A percentile compares a stretch with the other conserved stretches of the same genome.
Evolutionary conservation across 2,888 invertebrate genomes (phyloP).

Genomic region (Aphidoletes aphidimyza): DNA sequence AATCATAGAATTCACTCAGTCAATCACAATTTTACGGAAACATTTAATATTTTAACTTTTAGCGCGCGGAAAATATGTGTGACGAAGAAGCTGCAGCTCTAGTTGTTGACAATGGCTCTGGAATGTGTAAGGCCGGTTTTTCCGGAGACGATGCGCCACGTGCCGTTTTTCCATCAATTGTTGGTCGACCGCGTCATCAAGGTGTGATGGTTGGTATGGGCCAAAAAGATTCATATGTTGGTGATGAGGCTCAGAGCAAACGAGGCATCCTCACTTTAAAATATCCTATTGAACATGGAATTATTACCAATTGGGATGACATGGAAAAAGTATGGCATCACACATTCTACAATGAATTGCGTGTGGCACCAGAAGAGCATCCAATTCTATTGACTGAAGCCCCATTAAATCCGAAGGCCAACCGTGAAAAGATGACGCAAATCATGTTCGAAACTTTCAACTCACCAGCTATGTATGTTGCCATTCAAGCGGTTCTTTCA

Average conservation of each 20-base stretch:
- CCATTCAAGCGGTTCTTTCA: slow-evolving; percentile 93
- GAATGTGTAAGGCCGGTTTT: slow-evolving; percentile 95
- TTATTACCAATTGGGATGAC: slow-evolving; percentile 98
- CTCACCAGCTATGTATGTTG: slow-evolving; percentile 94
- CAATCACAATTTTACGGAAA: too few relatives aligned
- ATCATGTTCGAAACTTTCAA: slow-evolving; percentile 95
- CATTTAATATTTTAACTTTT: too few relatives aligned
- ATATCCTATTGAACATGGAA: slow-evolving; percentile 97
- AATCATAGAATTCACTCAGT: too few relatives aligned
- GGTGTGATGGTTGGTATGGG: slow-evolving; percentile 97
- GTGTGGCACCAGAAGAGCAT: slow-evolving; percentile 94
- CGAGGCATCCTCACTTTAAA: slow-evolving; percentile 94
- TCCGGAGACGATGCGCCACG: slow-evolving; percentile 90
- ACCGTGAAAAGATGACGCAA: slow-evolving; percentile 91
- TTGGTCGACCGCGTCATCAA: slow-evolving; percentile 89
- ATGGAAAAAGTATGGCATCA: slow-evolving; percentile 99
- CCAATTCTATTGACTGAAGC: slow-evolving; percentile 89
- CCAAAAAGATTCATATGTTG: slow-evolving; percentile 92
- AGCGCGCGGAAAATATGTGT: slow-evolving; percentile 78
- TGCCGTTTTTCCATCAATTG: slow-evolving; percentile 90
- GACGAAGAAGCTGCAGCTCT: slow-evolving; percentile 96
- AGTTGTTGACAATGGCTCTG: slow-evolving; percentile 91
- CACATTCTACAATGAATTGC: slow-evolving; percentile 98
- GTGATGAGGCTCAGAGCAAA: slow-evolving; percentile 88
- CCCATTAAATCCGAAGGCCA: slow-evolving; percentile 89